Base-by-base conservation (phyloP, 2,888 invertebrate species). In the Acrobasis repandana region DNA sequence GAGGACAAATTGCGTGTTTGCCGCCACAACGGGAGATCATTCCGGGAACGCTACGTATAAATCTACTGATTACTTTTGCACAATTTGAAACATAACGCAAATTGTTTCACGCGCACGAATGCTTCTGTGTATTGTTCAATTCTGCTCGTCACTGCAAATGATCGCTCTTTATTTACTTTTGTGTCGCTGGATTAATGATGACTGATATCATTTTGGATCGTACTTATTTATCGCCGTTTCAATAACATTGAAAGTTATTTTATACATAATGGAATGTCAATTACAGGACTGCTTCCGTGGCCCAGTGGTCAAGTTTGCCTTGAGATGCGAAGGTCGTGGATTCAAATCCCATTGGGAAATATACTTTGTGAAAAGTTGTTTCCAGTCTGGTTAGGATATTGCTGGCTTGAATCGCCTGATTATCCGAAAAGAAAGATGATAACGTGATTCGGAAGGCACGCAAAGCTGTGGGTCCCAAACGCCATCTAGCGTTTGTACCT, bases 1-100 rank as follows among this genome's bases (percentile, higher is more conserved):
- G 80, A 82, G 85, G 88, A 91, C 91, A 90, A 92, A 91, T 91
- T 90, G 87, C 83, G 85, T 88, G 91, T 91, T 91, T 89, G 89
- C 86, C 80, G 81, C 87, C 82, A 75, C 83, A 81, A 79, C 74
- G 80, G 79, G 84, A 85, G 88, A 87, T 88, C 89, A 87, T 86
- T 87, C 82, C 80, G 74, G 78, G 80, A 78, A 79, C 74, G 77
- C 77, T 74, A 75, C 79, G 74, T 76, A 85, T 85, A 83, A 82
- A 85, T 85, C 80, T 74, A 77, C 77, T 82, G 76, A 76, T 77
- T 74, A 75, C 75, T 85, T 85, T 84, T 79, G 77, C 76, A 77
- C 80, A 77, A 82, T 82, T 80, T 76, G 75, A 74, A 79, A 79
- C 78, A 79, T 78, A 79, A 80, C 77, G 73, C 76, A 73, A 28